These are phyloP conservation scores for Eugnorisma glareosa DNA, from an alignment of 2,888 invertebrate species.

Conservation along the genomic window DNA sequence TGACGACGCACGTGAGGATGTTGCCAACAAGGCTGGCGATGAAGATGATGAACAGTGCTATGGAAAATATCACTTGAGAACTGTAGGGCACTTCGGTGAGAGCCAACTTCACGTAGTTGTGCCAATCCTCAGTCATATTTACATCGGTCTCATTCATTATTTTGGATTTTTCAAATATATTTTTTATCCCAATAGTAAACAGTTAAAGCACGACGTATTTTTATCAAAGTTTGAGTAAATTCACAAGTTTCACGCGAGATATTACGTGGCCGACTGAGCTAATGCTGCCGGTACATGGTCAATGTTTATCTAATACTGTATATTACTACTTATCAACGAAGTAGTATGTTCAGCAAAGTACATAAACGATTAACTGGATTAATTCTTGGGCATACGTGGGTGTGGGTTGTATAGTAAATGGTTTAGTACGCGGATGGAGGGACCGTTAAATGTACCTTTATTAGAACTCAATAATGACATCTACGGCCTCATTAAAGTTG, in stretches of 20 bases:
- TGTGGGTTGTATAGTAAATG: conserved; percentile 21
- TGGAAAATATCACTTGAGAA: conserved; percentile 55
- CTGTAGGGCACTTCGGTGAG: conserved; percentile 49
- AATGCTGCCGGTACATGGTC: conserved; percentile 46
- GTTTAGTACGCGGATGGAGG: conserved; percentile 3
- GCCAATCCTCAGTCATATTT: conserved; percentile 56
- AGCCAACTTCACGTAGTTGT: conserved; percentile 51
- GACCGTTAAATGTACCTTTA: neutral
- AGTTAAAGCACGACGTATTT: conserved; percentile 4
- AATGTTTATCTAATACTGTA: conserved; percentile 65
- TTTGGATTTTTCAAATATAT: neutral
- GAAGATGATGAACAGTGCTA: conserved; percentile 58
- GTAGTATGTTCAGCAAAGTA: conserved; percentile 70
- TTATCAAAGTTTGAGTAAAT: conserved; percentile 2
- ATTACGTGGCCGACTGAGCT: conserved; percentile 40
- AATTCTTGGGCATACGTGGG: conserved; percentile 45
- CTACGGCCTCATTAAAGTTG: neutral
- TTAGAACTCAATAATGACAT: neutral
- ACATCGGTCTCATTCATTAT: conserved; percentile 46
- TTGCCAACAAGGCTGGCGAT: conserved; percentile 76
- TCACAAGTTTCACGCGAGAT: conserved; percentile 41
- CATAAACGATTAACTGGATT: conserved; percentile 65
- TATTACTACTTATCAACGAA: conserved; percentile 62
- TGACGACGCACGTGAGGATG: conserved; percentile 83
- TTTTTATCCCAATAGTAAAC: conserved; percentile 13